phyloP scores from a whole-genome alignment of 1,140 invertebrate species.

The Drosophila ficusphila region DNA sequence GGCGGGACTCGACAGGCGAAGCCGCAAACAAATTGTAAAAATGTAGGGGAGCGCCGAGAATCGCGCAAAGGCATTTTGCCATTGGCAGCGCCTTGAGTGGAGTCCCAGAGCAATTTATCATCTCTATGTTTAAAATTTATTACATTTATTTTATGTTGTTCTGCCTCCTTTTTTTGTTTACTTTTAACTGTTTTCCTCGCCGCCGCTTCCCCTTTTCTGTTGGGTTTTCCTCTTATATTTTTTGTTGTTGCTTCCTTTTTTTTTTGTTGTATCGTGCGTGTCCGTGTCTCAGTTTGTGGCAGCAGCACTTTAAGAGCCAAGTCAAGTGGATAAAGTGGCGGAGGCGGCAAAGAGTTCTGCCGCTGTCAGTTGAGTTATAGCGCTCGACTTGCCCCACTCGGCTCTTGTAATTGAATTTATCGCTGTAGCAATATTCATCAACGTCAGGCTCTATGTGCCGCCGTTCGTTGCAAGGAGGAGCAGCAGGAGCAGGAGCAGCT shows the following conservation, averaged over 20 bases:
- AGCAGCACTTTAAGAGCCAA: slow-evolving; percentile 63
- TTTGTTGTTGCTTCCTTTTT: background rate
- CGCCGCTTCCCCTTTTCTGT: background rate
- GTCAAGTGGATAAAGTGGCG: slow-evolving; percentile 55
- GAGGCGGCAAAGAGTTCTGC: slow-evolving; percentile 49
- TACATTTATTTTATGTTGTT: slow-evolving; percentile 82
- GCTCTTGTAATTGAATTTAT: slow-evolving; percentile 77
- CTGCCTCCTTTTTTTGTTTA: slow-evolving; percentile 41
- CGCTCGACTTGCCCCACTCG: slow-evolving; percentile 39
- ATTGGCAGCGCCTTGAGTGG: slow-evolving; percentile 70
- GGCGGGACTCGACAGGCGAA: slow-evolving; percentile 46
- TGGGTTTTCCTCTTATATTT: background rate
- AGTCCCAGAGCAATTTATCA: slow-evolving; percentile 81
- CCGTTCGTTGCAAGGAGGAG: slow-evolving; percentile 1
- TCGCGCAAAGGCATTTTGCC: slow-evolving; percentile 11
- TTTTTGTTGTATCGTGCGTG: slow-evolving; percentile 2
- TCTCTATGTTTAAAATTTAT: slow-evolving; percentile 83
- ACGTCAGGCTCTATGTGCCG: slow-evolving; percentile 35
- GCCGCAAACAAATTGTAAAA: slow-evolving; percentile 81
- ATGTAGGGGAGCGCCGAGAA: slow-evolving; percentile 36
- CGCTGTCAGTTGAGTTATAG: slow-evolving; percentile 65
- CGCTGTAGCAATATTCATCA: slow-evolving; percentile 73
- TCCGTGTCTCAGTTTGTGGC: slow-evolving; percentile 43
- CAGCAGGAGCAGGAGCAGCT: too few species aligned
- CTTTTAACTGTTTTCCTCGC: slow-evolving; percentile 45